Conservation (phyloP, 2,113 vertebrate genomes). For the Gallinago jamesoni region DNA sequence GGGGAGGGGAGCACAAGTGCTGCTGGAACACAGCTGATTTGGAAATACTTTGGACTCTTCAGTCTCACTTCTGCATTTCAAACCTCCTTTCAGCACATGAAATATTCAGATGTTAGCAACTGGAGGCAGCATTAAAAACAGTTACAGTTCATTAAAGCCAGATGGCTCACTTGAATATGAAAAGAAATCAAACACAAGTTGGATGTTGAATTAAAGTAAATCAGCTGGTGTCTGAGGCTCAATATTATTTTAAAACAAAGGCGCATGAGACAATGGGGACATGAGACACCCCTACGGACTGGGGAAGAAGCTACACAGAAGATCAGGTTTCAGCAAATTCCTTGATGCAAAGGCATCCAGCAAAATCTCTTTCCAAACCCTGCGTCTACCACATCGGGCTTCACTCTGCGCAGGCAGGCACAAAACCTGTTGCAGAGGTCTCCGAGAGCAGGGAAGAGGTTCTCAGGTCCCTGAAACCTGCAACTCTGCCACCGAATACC, state of each 20-base stretch:
- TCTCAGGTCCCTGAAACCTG: not conserved
- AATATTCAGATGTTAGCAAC: slow-evolving; percentile 64
- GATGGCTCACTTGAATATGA: slow-evolving; percentile 68
- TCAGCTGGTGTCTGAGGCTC: slow-evolving; percentile 49
- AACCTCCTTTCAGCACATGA: slow-evolving; percentile 47
- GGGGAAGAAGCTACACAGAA: not conserved
- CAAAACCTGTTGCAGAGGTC: not conserved
- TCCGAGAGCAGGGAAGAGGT: not conserved
- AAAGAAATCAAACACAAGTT: slow-evolving; percentile 64
- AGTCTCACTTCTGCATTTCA: slow-evolving; percentile 52
- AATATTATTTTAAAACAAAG: slow-evolving; percentile 53
- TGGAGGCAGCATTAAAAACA: slow-evolving; percentile 65
- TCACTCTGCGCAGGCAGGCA: not conserved
- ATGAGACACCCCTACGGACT: not conserved
- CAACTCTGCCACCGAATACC: not conserved
- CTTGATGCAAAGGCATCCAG: not conserved
- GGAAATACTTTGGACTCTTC: slow-evolving; percentile 37
- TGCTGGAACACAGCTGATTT: slow-evolving; percentile 18
- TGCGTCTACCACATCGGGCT: accelerated
- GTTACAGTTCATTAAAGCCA: slow-evolving; percentile 70
- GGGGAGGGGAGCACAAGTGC: slow-evolving; percentile 18
- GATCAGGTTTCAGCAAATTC: not conserved
- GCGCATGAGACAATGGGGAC: not conserved
- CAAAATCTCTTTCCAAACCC: not conserved
- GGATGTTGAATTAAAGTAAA: slow-evolving; percentile 61